Evolutionary conservation across 1,140 invertebrate genomes (phyloP).

Genomic region (Achroia grisella): DNA sequence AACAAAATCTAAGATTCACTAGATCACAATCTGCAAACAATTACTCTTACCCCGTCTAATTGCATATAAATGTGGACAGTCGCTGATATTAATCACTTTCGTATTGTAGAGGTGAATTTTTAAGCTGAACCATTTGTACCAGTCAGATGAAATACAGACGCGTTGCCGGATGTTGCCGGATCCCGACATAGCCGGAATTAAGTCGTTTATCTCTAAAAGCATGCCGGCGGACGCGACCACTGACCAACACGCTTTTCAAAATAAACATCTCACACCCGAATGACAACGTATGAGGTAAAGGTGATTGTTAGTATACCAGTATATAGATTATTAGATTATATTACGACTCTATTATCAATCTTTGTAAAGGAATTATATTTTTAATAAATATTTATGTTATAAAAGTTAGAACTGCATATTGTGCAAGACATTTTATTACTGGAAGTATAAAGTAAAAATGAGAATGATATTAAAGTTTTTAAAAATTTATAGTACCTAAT

Average conservation of each 20-base stretch:
- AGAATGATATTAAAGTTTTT: no score
- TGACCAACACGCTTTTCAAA: constrained; percentile 1
- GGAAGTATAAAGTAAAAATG: no score
- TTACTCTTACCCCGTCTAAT: neutral
- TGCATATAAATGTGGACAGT: neutral
- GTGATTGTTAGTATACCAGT: no score
- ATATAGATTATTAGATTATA: no score
- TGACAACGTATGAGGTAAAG: no score
- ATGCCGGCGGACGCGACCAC: neutral
- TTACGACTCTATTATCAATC: no score
- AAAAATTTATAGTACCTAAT: no score
- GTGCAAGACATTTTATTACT: no score
- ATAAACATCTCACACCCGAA: neutral
- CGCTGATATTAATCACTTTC: constrained; percentile 18
- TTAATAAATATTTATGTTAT: no score
- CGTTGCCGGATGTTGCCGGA: neutral
- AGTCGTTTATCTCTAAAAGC: constrained; percentile 13
- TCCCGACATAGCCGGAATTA: constrained; percentile 4
- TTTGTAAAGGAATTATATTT: no score
- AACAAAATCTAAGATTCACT: neutral
- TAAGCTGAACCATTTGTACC: constrained; percentile 18
- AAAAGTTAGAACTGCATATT: no score
- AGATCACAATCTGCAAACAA: constrained; percentile 12
- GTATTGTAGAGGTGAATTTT: constrained; percentile 13
- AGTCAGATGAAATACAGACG: no score